Conservation (phyloP, 1,140 invertebrate genomes). For the Drosophila elegans region DNA sequence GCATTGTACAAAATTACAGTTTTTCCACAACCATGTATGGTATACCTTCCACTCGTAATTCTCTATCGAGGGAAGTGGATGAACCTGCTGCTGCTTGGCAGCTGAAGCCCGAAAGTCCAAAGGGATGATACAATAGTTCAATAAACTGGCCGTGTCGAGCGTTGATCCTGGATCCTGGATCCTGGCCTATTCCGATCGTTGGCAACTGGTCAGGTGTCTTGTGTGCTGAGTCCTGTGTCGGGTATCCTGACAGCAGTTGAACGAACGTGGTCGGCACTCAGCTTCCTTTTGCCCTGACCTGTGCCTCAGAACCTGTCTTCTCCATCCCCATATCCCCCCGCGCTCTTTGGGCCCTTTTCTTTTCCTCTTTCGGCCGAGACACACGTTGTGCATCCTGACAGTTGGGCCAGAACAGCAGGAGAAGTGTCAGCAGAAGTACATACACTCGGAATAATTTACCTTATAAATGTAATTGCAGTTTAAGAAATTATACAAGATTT, state of each 20-base stretch:
- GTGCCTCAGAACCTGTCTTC: slow-evolving; percentile 34
- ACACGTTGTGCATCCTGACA: slow-evolving; percentile 73
- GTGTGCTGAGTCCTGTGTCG: slow-evolving; percentile 11
- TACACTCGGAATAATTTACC: background rate
- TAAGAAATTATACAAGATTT: too few relatives aligned
- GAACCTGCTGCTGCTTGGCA: slow-evolving; percentile 34
- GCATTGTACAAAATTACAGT: slow-evolving; percentile 9
- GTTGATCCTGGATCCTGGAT: slow-evolving; percentile 74
- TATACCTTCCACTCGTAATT: background rate
- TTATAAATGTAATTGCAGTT: too few relatives aligned
- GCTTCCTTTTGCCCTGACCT: slow-evolving; percentile 43
- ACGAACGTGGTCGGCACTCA: slow-evolving; percentile 38
- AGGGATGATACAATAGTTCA: slow-evolving; percentile 60
- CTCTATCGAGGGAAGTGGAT: background rate
- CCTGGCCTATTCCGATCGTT: slow-evolving; percentile 43
- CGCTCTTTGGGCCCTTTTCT: background rate
- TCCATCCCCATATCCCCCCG: background rate
- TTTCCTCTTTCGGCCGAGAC: slow-evolving; percentile 28
- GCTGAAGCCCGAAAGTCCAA: slow-evolving; percentile 29
- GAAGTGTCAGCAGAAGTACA: slow-evolving; percentile 17
- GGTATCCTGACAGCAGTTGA: slow-evolving; percentile 43
- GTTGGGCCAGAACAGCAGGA: slow-evolving; percentile 50
- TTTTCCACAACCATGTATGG: background rate
- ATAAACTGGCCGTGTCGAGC: slow-evolving; percentile 62
- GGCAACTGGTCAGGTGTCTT: slow-evolving; percentile 31